A percentile compares a stretch with the other conserved stretches of the same genome.
Conservation (phyloP, 2,113 vertebrate genomes). For the Datnioides undecimradiatus region DNA sequence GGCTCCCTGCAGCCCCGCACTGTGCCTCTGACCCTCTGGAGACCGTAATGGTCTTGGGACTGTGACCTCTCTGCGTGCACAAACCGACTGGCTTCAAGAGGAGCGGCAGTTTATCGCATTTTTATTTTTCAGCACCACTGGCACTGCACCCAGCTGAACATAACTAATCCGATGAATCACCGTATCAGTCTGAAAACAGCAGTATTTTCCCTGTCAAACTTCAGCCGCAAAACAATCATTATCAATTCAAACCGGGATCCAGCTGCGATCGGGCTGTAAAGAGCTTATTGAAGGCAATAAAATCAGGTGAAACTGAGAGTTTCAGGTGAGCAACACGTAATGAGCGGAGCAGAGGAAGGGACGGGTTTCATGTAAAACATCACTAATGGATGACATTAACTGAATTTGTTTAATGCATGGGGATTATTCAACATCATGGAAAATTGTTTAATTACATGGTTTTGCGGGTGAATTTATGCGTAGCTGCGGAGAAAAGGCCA, state of each 20-base stretch:
- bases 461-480: slow-evolving; percentile 11
- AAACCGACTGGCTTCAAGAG: slow-evolving; percentile 3
- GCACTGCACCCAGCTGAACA: not conserved
- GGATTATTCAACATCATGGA: slow-evolving; percentile 55
- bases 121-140: not conserved
- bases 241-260: slow-evolving; percentile 30
- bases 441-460: slow-evolving; percentile 60
- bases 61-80: slow-evolving; percentile 24
- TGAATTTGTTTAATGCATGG: slow-evolving; percentile 39
- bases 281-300: slow-evolving; percentile 10
- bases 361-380: slow-evolving; percentile 22
- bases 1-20: slow-evolving; percentile 2
- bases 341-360: not conserved
- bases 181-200: slow-evolving; percentile 14
- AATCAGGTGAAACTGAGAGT: slow-evolving; percentile 13
- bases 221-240: slow-evolving; percentile 38
- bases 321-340: slow-evolving; percentile 27
- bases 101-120: slow-evolving; percentile 1
- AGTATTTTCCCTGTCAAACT: slow-evolving; percentile 27
- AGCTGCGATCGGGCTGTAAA: slow-evolving; percentile 2
- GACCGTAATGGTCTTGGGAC: not conserved
- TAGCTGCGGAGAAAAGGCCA: slow-evolving; percentile 19
- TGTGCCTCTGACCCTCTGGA: slow-evolving; percentile 22
- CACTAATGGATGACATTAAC: slow-evolving; percentile 52
- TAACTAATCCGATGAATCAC: slow-evolving; percentile 18